Conservation (phyloP, 2,888 invertebrate species). For the Candidula unifasciata region DNA sequence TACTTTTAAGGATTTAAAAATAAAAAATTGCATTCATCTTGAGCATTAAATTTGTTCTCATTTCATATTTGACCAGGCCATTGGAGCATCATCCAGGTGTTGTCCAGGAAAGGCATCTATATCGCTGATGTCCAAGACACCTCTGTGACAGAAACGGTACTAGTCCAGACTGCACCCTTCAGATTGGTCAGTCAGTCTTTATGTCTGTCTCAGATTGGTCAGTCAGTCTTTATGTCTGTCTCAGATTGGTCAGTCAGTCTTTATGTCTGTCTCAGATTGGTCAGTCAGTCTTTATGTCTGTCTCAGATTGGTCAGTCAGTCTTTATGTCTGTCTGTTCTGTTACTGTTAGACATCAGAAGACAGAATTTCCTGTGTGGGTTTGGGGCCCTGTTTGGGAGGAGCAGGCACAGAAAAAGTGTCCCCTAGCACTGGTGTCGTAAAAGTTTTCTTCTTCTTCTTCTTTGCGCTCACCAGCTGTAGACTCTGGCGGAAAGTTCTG, state of each 20-base stretch:
- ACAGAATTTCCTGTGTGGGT: no score
- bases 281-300: conserved; percentile 79
- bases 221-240: conserved; percentile 70
- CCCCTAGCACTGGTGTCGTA: no score
- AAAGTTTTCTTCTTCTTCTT: no score
- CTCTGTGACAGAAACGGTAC: conserved; percentile 94
- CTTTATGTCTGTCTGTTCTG: no score
- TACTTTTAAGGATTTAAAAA: no score
- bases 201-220: conserved; percentile 86
- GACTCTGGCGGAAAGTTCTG: no score
- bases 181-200: conserved; percentile 85
- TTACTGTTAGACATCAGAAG: no score
- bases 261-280: conserved; percentile 87
- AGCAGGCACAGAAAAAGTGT: no score
- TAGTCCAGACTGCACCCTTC: conserved; percentile 96
- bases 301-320: conserved; percentile 88
- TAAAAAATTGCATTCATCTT: no score
- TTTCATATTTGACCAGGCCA: conserved; percentile 83
- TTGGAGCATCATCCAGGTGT: conserved; percentile 94
- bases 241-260: conserved; percentile 87
- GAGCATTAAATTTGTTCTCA: neutral
- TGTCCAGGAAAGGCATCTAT: conserved; percentile 93
- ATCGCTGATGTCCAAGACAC: conserved; percentile 88
- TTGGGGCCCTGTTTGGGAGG: no score
- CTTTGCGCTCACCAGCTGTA: no score